These are phyloP conservation scores for Standfussiana lucernea DNA, from an alignment of 2,888 invertebrate species.

Conservation along the genomic window DNA sequence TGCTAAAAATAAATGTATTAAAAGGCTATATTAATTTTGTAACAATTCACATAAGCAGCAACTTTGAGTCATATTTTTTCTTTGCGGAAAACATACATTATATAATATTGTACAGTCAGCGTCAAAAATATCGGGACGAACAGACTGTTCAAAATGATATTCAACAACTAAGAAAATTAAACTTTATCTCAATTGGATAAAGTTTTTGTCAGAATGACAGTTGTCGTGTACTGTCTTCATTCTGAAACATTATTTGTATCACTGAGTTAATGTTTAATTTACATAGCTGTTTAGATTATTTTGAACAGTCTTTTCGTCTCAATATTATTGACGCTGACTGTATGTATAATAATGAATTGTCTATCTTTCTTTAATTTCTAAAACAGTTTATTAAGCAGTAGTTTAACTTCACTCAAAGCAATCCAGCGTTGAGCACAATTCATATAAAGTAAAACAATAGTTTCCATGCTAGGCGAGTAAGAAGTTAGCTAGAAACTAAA, in stretches of 20 bases:
- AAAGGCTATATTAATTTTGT: background rate
- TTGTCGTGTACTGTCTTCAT: too few relatives aligned
- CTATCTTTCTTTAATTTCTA: background rate
- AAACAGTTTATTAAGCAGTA: background rate
- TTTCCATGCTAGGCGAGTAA: background rate
- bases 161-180: too few relatives aligned
- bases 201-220: too few relatives aligned
- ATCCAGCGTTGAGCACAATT: background rate
- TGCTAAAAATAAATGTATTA: slow-evolving; percentile 37
- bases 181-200: too few relatives aligned
- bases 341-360: background rate
- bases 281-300: too few relatives aligned
- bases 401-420: background rate
- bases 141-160: too few relatives aligned
- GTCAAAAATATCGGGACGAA: too few relatives aligned
- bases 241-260: too few relatives aligned
- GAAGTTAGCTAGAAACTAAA: background rate
- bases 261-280: too few relatives aligned
- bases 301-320: too few relatives aligned
- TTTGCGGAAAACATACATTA: background rate
- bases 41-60: background rate
- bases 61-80: background rate
- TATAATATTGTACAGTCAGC: too few relatives aligned
- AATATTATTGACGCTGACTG: too few relatives aligned
- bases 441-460: background rate